phyloP scores from a whole-genome alignment of 2,888 invertebrate genomes.

The Dryadula phaetusa region DNA sequence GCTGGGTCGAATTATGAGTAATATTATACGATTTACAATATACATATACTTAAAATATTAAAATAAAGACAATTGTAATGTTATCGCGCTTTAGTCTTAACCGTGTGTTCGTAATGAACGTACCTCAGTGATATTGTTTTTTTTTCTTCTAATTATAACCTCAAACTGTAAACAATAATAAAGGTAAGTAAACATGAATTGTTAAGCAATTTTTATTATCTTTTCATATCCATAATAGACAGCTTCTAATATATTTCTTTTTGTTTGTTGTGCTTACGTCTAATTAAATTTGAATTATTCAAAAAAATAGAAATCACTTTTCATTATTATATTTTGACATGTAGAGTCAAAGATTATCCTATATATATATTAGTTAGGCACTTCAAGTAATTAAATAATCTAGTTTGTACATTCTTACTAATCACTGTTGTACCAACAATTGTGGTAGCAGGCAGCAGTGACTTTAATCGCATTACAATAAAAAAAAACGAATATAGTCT shows the following conservation, averaged over 20 bases:
- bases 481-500: no score
- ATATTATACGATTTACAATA: constrained; percentile 44
- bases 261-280: not conserved
- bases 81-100: constrained; percentile 43
- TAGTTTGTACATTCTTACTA: constrained; percentile 15
- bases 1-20: constrained; percentile 46
- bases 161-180: constrained; percentile 49
- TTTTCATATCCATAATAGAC: not conserved
- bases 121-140: constrained; percentile 35
- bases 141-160: constrained; percentile 48
- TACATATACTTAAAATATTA: constrained; percentile 43
- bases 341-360: constrained; percentile 17
- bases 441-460: not conserved
- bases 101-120: constrained; percentile 35
- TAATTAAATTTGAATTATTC: not conserved
- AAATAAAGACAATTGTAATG: constrained; percentile 44
- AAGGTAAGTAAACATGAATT: constrained; percentile 36
- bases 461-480: not conserved
- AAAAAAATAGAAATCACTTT: not conserved
- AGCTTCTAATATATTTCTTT: not conserved
- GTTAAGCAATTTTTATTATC: not conserved
- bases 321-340: not conserved
- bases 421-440: not conserved
- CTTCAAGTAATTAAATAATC: not conserved
- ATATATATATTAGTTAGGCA: not conserved